Evolutionary conservation across 1,140 invertebrate species (phyloP).

Genomic region (Diabrotica undecimpunctata): DNA sequence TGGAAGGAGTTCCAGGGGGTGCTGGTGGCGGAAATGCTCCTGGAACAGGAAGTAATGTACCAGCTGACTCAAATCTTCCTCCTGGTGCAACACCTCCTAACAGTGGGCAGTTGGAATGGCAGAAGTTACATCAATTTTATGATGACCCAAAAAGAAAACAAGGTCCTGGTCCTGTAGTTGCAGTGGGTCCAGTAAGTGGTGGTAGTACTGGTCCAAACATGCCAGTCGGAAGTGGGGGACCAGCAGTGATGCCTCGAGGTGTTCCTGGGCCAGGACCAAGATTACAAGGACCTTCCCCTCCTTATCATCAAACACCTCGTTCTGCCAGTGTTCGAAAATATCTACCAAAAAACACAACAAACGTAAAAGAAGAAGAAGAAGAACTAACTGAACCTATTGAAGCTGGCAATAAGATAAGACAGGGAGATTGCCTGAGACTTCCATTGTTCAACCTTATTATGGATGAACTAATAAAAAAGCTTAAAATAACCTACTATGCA

Average conservation of each 20-base stretch:
- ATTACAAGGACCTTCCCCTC: conserved; percentile 80
- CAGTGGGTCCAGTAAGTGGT: conserved; percentile 33
- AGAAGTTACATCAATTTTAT: conserved; percentile 79
- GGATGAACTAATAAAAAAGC: too few relatives aligned
- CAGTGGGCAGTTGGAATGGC: conserved; percentile 74
- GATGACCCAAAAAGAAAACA: conserved; percentile 52
- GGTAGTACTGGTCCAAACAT: conserved; percentile 25
- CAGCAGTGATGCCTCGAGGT: conserved; percentile 44
- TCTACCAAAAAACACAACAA: too few relatives aligned
- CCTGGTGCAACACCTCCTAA: conserved; percentile 45
- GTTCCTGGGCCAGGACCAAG: conserved; percentile 52
- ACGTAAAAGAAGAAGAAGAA: too few relatives aligned
- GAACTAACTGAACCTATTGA: too few relatives aligned
- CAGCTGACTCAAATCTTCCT: conserved; percentile 37
- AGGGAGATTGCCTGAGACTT: too few relatives aligned
- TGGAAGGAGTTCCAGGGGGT: conserved; percentile 31
- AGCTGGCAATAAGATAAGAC: too few relatives aligned
- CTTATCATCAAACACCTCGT: conserved; percentile 76
- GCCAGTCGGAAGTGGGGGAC: conserved; percentile 19
- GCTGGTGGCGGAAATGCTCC: conserved; percentile 8
- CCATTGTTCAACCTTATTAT: too few relatives aligned
- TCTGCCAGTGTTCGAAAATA: conserved; percentile 82
- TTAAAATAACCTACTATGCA: too few relatives aligned
- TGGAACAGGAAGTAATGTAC: conserved; percentile 17
- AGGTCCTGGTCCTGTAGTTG: conserved; percentile 32